A percentile compares a stretch with the other conserved stretches of the same genome.
Evolutionary conservation across 2,113 vertebrate genomes (phyloP).

Genomic region (Mormyrus iriodes): DNA sequence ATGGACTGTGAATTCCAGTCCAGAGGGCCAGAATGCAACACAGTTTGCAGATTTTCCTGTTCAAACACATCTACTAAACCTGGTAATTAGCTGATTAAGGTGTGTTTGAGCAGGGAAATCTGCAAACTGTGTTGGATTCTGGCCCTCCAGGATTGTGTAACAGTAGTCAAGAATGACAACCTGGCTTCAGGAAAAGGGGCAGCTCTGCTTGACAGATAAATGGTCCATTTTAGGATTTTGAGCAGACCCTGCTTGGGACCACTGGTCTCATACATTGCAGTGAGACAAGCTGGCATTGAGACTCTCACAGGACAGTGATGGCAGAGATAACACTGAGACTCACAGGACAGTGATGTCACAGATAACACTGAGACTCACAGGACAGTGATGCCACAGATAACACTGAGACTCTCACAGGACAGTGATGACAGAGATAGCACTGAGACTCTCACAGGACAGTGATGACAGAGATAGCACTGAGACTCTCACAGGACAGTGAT

Average conservation of each 20-base stretch:
- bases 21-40: background rate
- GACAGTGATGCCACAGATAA: background rate
- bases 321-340: background rate
- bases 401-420: background rate
- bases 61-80: background rate
- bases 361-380: background rate
- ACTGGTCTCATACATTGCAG: background rate
- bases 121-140: background rate
- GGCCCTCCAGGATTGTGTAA: background rate
- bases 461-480: background rate
- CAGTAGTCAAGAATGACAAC: background rate
- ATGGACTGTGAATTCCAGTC: background rate
- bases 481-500: background rate
- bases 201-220: background rate
- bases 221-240: background rate
- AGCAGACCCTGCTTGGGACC: background rate
- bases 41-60: background rate
- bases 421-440: background rate
- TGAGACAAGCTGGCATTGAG: background rate
- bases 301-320: background rate
- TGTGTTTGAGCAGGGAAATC: background rate
- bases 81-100: background rate
- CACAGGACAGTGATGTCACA: background rate
- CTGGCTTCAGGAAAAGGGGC: background rate
- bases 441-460: background rate